Evolutionary conservation across 2,888 invertebrate species (phyloP), one percentile per base, ranked within the genome.

Genomic region (Stenichneumon culpator): DNA sequence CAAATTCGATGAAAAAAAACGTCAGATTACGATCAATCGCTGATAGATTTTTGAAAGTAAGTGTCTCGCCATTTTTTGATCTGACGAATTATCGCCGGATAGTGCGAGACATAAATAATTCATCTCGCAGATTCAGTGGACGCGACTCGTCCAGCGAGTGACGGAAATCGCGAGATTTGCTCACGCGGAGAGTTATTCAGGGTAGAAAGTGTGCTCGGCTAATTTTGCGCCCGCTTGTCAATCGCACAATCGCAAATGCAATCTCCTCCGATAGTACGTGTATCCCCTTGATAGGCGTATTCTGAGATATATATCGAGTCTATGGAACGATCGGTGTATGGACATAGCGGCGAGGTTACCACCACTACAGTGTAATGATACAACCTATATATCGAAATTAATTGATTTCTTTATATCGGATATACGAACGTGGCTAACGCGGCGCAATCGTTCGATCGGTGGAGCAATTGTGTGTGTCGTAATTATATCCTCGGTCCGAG

Each of bases 141-240:
- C 68, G 39, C 39, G 11, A 39, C 39, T 11, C 32, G 80, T 74
- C 52, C 80, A 68, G 73, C 69, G 28, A 19, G 65, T 25, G 57
- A 50, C 50, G 32, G 69, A 69, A 39, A 50, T 44, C 68, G 44
- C 70, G 63, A 67, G 63, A 44, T 63, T 79, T 83, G 77, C 70
- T 84, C 70, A 86, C 77, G 78, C 70, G 70, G 65, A 28, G 25
- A 60, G 82, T 54, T 77, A 67, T 84, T 87, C 85, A 84, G 77
- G 63, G 86, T 88, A 87, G 88, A 88, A 89, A 89, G 86, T 82
- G 83, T 75, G 65, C 52, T 65, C 81, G 57, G 75, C 50, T 82
- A 75, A 82, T 82, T 84, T 84, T 79, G 72, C 81, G 78, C 72
- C 57, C 75, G 74, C 79, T 73, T 82, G 82, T 82, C 63, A 80